Evolutionary conservation across 2,888 invertebrate genomes (phyloP), one percentile per base, ranked within the genome.

Genomic region (Xestobium rufovillosum): DNA sequence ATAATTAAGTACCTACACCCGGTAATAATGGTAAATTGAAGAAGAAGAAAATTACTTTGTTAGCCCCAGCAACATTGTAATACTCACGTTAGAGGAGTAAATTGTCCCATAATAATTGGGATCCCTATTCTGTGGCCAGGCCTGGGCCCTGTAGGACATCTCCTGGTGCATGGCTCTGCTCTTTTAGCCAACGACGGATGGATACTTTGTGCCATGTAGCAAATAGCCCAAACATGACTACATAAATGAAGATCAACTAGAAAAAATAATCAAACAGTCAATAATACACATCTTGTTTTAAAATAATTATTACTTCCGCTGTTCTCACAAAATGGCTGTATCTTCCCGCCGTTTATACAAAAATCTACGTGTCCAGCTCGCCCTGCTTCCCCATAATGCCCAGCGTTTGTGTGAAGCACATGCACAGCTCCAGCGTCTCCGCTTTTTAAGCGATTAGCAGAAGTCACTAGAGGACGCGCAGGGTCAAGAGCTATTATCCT

Each of bases 191-290:
- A 63, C 14, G 63, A 52, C 0, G 70, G 67, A 61, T 79, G 76
- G 52, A 86, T 62, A 50, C 81, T 83, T 63, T 84, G 82, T 0
- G 85, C 83, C 70, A 84, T 77, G 64, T 80, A 85, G 61, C 85
- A 86, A 46, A 85, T 75, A 3, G 79, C 74, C 79, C 84, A 83
- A 50, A 83, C 80, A 64, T 86, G 85, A 57, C 84, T 84, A 66
- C 85, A 86, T 1, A 86, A 66, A 33, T 83, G 79, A 45, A 74
- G 75, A 56, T 82, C 80, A 50, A 63, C 63, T 79, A 58, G 9
- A 57, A 57, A 47, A 23, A 23, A 35, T 34, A 33, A 36, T 30
- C 35, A 4, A 25, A 25, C 19, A 11, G 11, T 17, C 8, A 27
- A 15, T 30, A 16, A n/a, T n/a, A n/a, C n/a, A n/a, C n/a, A n/a